phyloP scores from a whole-genome alignment of 2,888 invertebrate species.

The Adineta ricciae region DNA sequence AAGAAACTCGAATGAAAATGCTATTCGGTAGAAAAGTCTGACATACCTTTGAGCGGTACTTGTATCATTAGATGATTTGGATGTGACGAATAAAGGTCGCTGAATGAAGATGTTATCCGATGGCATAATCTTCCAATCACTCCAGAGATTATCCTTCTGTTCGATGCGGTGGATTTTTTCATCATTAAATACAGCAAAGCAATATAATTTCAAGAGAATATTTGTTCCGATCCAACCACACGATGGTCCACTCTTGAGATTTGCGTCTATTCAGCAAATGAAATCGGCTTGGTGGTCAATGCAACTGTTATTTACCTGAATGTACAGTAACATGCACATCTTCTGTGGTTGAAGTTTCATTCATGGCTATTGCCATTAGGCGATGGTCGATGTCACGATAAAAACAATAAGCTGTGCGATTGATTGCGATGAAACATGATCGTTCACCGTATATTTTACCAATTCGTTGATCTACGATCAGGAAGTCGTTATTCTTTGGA shows the following conservation, averaged over 20 bases:
- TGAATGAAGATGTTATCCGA: not conserved
- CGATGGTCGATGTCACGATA: slow-evolving; percentile 18
- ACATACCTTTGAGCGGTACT: not conserved
- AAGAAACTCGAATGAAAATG: not conserved
- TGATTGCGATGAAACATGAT: not conserved
- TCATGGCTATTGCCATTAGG: not conserved
- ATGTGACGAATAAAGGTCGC: slow-evolving; percentile 12
- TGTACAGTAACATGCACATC: not conserved
- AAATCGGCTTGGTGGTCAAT: too few relatives aligned
- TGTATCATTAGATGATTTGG: not conserved
- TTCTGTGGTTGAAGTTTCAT: not conserved
- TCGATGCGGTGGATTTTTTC: slow-evolving; percentile 5
- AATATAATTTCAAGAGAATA: slow-evolving; percentile 4
- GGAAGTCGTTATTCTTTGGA: not conserved
- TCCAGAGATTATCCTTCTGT: slow-evolving; percentile 7
- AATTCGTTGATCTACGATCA: not conserved
- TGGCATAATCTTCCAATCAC: not conserved
- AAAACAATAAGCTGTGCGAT: slow-evolving; percentile 6
- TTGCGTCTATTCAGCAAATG: not conserved
- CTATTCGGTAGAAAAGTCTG: not conserved
- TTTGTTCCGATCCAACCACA: not conserved
- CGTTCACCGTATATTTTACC: slow-evolving; percentile 2
- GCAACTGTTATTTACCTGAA: not conserved
- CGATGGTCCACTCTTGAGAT: slow-evolving; percentile 3
- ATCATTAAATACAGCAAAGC: slow-evolving; percentile 9